Conservation (phyloP, 1,140 invertebrate species). For the Pantala flavescens region DNA sequence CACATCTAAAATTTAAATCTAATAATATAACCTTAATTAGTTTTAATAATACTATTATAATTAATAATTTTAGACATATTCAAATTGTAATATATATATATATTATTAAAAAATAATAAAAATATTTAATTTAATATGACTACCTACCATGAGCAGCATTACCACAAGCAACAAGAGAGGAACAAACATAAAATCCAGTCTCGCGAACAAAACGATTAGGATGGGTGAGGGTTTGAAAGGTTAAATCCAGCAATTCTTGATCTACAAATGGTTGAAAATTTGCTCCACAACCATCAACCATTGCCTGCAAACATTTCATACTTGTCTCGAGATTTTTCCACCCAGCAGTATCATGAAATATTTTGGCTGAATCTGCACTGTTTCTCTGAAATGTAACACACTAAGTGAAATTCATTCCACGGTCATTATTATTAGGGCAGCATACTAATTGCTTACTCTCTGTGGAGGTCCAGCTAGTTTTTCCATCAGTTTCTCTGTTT, state of each 20-base stretch:
- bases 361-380: constrained; percentile 34
- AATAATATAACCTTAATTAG: no score
- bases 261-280: constrained; percentile 36
- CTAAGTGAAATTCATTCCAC: constrained; percentile 18
- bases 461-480: constrained; percentile 26
- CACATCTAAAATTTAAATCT: no score
- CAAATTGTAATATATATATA: no score
- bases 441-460: constrained; percentile 20
- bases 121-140: no score
- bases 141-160: constrained; percentile 20
- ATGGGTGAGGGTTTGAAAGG: constrained; percentile 39
- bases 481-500: constrained; percentile 29
- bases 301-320: constrained; percentile 43
- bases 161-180: constrained; percentile 38
- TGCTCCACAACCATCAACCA: constrained; percentile 39
- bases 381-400: constrained; percentile 27
- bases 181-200: constrained; percentile 43
- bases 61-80: no score
- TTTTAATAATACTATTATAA: no score
- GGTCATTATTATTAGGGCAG: background rate
- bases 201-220: constrained; percentile 46
- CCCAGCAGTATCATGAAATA: constrained; percentile 46
- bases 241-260: constrained; percentile 39
- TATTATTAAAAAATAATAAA: no score
- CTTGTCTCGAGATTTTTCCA: constrained; percentile 47